A percentile compares a stretch with the other conserved stretches of the same genome.
These are phyloP conservation scores for Elgaria multicarinata DNA, from an alignment of 2,113 vertebrate species.

Conservation along the genomic window DNA sequence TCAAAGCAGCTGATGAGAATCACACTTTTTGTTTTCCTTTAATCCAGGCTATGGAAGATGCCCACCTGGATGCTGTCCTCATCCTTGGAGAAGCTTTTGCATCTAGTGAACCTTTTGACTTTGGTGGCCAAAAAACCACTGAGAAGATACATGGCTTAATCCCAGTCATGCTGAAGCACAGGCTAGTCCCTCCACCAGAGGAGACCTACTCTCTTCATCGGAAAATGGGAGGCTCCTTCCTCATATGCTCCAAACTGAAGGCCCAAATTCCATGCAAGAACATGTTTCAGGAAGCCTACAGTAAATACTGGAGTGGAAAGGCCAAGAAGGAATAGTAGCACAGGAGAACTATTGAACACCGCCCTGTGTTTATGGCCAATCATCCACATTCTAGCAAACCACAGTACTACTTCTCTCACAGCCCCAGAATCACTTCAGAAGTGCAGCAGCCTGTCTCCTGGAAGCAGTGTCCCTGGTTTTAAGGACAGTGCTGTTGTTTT, in stretches of 20 bases:
- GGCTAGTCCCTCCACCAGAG: conserved; percentile 92
- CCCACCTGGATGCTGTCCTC: conserved; percentile 95
- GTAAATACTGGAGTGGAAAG: conserved; percentile 83
- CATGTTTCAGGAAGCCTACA: conserved; percentile 90
- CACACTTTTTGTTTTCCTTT: conserved; percentile 4
- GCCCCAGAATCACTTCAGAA: conserved; percentile 51
- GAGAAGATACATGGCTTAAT: conserved; percentile 95
- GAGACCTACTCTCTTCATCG: conserved; percentile 98
- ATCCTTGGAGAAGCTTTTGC: conserved; percentile 97
- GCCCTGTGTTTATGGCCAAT: conserved; percentile 42
- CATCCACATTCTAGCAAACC: conserved; percentile 48
- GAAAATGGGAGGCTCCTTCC: conserved; percentile 98
- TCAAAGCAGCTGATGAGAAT: background rate
- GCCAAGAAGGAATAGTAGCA: conserved; percentile 61
- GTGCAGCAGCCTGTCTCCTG: conserved; percentile 48
- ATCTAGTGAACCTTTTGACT: conserved; percentile 85
- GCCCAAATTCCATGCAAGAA: conserved; percentile 88
- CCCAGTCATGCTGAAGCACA: conserved; percentile 94
- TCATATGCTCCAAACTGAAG: conserved; percentile 95
- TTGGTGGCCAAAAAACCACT: conserved; percentile 91
- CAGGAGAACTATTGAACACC: conserved; percentile 13
- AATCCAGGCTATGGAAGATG: conserved; percentile 89
- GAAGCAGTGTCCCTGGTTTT: conserved; percentile 29
- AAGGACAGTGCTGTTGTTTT: conserved; percentile 49
- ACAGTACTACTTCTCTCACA: conserved; percentile 29